Percentiles rank a stretch among this genome's conserved stretches.
These are phyloP conservation scores for Drosophila baimaii DNA, from an alignment of 1,140 invertebrate genomes.

Conservation along the genomic window DNA sequence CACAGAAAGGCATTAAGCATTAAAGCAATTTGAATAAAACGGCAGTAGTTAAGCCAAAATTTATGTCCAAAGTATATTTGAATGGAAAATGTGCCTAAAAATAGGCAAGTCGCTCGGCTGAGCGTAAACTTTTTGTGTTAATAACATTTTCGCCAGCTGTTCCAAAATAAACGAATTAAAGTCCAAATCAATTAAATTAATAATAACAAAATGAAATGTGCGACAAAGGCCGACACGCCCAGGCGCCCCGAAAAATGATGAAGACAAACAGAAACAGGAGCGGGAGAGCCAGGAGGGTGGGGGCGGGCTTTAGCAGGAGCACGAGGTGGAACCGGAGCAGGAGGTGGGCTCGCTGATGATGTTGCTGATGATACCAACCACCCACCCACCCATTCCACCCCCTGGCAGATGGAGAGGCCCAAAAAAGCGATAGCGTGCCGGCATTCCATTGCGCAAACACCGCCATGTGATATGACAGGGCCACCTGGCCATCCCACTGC, in stretches of 20 bases:
- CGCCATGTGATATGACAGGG: constrained; percentile 74
- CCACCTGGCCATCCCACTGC: constrained; percentile 42
- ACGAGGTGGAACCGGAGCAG: constrained; percentile 16
- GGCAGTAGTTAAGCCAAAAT: constrained; percentile 45
- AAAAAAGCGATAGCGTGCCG: constrained; percentile 59
- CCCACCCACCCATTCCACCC: constrained; percentile 21
- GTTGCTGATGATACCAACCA: constrained; percentile 20
- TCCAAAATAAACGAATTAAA: constrained; percentile 65
- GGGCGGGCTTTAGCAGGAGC: constrained; percentile 20
- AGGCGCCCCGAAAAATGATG: constrained; percentile 42
- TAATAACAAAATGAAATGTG: constrained; percentile 64
- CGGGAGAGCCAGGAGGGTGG: constrained; percentile 2
- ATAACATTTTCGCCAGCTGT: constrained; percentile 67
- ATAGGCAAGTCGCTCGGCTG: constrained; percentile 43
- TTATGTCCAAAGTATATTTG: constrained; percentile 30
- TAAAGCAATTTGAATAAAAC: constrained; percentile 44
- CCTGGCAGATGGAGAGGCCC: constrained; percentile 30
- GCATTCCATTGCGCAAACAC: constrained; percentile 73
- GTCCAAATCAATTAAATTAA: constrained; percentile 77
- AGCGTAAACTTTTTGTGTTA: constrained; percentile 65
- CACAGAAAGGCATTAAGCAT: constrained; percentile 25
- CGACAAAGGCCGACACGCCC: constrained; percentile 40
- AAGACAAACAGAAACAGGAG: constrained; percentile 33
- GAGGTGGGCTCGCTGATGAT: constrained; percentile 8
- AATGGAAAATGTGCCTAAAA: constrained; percentile 61